Evolutionary conservation across 2,888 invertebrate species (phyloP).

Genomic region (Leptopilina myrica): DNA sequence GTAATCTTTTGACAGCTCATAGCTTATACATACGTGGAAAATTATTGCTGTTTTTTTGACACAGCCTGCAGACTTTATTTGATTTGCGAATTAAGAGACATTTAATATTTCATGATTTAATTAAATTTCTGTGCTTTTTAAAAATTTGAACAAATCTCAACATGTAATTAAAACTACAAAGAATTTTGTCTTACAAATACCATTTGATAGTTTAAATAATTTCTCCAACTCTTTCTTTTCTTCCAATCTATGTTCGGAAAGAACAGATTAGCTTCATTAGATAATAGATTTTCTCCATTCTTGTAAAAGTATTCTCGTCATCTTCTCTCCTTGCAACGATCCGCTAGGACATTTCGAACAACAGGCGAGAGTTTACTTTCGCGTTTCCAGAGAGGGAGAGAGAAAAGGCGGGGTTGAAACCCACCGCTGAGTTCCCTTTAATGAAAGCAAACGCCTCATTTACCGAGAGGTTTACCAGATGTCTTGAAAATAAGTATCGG

Average conservation of each 20-base stretch:
- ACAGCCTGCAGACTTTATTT: no score
- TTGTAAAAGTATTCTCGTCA: slow-evolving; percentile 17
- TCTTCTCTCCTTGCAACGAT: neutral
- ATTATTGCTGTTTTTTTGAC: no score
- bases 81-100: no score
- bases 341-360: neutral
- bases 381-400: neutral
- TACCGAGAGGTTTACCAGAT: slow-evolving; percentile 27
- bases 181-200: no score
- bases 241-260: neutral
- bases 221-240: no score
- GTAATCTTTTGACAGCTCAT: no score
- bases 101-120: no score
- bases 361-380: slow-evolving; percentile 20
- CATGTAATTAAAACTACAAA: no score
- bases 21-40: no score
- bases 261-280: slow-evolving; percentile 9
- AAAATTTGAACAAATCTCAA: no score
- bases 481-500: slow-evolving; percentile 28
- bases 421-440: slow-evolving; percentile 28
- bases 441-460: slow-evolving; percentile 29
- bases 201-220: no score
- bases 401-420: neutral
- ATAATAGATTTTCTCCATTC: slow-evolving; percentile 22
- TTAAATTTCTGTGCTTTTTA: no score